Base-by-base conservation (phyloP, 2,797 vertebrate species). In the Danio choprae region DNA sequence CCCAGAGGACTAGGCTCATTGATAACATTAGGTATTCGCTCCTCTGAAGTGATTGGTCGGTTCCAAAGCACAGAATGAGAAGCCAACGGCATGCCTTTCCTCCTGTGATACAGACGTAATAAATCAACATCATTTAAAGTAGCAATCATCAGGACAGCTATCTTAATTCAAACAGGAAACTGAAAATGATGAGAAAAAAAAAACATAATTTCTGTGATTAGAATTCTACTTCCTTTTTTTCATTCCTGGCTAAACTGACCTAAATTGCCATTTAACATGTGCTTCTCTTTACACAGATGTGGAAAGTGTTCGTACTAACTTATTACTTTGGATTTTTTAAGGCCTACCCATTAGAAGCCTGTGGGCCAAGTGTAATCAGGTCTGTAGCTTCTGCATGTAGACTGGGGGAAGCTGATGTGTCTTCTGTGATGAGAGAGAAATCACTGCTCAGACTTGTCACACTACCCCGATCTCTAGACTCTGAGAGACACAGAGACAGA, bases 381-480 rank as follows among this genome's bases (percentile, higher is more conserved):
- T 99, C 98, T 84, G 94, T 88, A 2, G 91, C 80, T 87, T 99
- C 97, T 1, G 91, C 94, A 74, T 89, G 93, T 84, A 96, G 92
- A 85, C 94, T 95, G 87, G 95, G 95, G 36, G 92, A 84, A 0
- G 90, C 93, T 11, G 94, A 94, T 6, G 91, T 92, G 71, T 95
- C 97, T 86, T 98, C 98, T 68, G 96, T 94, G 85, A 98, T 95
- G 50, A 98, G 93, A 59, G 97, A 98, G 86, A 98, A 99, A 85
- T 97, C 97, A 0, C 98, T 99, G 93, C 96, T 96, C 81, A 99
- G 92, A 84, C 97, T 99, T 68, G 95, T 98, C 86, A 95, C 94
- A 83, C 98, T 99, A 86, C 97, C 97, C 40, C 96, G 94, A 83
- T 98, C 96, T 89, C 89, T 95, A 64, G 92, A 91, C 84, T 96